A percentile compares a stretch with the other conserved stretches of the same genome.
phyloP scores from a whole-genome alignment of 2,888 invertebrate genomes.

The Hirudinaria manillensis region DNA sequence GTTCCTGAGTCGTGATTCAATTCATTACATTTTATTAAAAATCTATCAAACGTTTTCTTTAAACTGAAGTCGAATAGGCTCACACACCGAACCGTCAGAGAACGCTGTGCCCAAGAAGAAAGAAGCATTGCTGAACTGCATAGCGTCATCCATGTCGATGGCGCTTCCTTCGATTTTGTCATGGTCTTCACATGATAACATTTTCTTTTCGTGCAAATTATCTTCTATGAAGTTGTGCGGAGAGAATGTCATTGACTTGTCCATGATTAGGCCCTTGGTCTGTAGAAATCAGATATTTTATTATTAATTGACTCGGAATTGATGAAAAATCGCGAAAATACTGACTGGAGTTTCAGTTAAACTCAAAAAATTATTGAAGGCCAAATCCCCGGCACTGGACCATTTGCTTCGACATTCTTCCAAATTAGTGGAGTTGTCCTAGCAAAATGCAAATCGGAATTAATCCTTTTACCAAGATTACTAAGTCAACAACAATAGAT shows the following conservation, averaged over 20 bases:
- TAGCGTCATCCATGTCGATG: neutral
- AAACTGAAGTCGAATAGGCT: neutral
- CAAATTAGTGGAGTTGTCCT: neutral
- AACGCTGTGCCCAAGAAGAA: constrained; percentile 3
- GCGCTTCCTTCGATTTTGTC: neutral
- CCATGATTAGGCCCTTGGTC: constrained; percentile 26
- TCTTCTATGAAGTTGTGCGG: constrained; percentile 16
- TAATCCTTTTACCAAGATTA: too few species aligned
- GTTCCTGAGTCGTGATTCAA: neutral
- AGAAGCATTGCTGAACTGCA: constrained; percentile 5
- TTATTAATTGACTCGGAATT: neutral
- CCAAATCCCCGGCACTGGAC: constrained; percentile 59
- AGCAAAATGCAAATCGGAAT: too few species aligned
- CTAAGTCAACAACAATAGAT: neutral
- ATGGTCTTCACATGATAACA: constrained; percentile 1
- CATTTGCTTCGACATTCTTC: constrained; percentile 72
- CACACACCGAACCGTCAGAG: neutral
- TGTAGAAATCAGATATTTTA: neutral
- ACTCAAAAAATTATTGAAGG: constrained; percentile 40
- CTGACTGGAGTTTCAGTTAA: constrained; percentile 53
- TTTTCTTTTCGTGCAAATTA: constrained; percentile 7
- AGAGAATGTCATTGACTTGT: constrained; percentile 24
- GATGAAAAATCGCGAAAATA: neutral
- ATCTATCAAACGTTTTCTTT: too few species aligned
- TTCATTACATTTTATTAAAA: neutral